These are phyloP conservation scores for Puntigrus tetrazona DNA, from an alignment of 2,113 vertebrate genomes.

Conservation along the genomic window DNA sequence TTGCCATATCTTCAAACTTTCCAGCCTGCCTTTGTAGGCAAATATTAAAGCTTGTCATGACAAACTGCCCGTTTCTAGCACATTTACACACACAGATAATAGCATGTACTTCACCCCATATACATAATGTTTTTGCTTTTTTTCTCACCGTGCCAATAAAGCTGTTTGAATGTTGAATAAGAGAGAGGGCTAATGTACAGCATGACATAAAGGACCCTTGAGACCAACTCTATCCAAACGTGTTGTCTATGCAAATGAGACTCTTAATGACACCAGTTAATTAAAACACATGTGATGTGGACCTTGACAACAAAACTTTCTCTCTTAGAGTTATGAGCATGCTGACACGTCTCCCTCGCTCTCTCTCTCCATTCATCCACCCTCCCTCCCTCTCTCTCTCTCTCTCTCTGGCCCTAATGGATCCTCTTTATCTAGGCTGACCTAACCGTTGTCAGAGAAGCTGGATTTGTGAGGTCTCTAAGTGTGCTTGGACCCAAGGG, in stretches of 20 bases:
- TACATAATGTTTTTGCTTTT: background rate
- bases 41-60: background rate
- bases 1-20: background rate
- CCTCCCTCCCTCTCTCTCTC: slow-evolving; percentile 52
- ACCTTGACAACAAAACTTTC: slow-evolving; percentile 58
- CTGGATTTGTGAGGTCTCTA: slow-evolving; percentile 55
- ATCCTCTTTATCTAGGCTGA: slow-evolving; percentile 60
- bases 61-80: background rate
- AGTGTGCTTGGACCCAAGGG: slow-evolving; percentile 51
- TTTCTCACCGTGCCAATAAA: background rate
- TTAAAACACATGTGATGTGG: slow-evolving; percentile 56
- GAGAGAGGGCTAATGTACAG: slow-evolving; percentile 39
- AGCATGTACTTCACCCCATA: background rate
- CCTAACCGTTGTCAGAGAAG: slow-evolving; percentile 57
- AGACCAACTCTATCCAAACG: slow-evolving; percentile 47
- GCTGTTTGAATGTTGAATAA: background rate
- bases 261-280: slow-evolving; percentile 51
- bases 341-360: slow-evolving; percentile 3
- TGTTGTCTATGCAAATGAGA: slow-evolving; percentile 56
- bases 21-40: background rate
- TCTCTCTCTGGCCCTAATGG: slow-evolving; percentile 56
- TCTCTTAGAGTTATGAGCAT: slow-evolving; percentile 54
- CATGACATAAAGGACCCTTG: slow-evolving; percentile 53
- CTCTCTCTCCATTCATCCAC: slow-evolving; percentile 52
- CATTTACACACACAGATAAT: no score